Base-by-base conservation (phyloP, 1,140 invertebrate genomes). In the Calliopsis andreniformis region DNA sequence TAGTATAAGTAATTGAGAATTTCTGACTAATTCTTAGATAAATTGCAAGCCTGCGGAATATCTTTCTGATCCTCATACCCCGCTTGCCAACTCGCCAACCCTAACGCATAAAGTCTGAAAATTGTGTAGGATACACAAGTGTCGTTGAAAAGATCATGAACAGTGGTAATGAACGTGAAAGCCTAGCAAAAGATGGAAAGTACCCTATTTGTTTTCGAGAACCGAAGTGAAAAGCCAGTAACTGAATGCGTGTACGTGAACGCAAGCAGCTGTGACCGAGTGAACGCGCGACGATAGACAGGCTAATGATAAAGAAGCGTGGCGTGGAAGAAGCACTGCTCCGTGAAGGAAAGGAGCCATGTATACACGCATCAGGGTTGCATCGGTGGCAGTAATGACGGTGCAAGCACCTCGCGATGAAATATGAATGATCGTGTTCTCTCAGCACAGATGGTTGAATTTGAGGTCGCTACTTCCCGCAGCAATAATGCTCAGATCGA, bases 401-500 rank as follows among this genome's bases (percentile, higher is more conserved):
- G 76, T 82, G 78, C 80, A 83, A 79, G 70, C 82, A 83, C 76
- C 82, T 80, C 81, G 78, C 81, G 78, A 83, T 84, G 82, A 84
- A 84, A 84, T 84, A 84, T 84, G 82, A 84, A 84, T 68, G 82
- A 70, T 66, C 53, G 63, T 73, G 81, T 79, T 83, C 82, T 84
- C 82, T 76, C 81, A 72, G 81, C 82, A 80, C 82, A 83, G 82
- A 84, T 84, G 82, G 82, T 70, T 84, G 82, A 83, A 84, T 84
- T 84, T 84, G 81, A 84, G 82, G 82, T 84, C 82, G 82, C 82
- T 78, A 68, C 82, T 83, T 84, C 81, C 78, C 83, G 69, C 73
- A 80, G 81, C 82, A 83, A 83, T 84, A 84, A 84, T 84, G 78
- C 78, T 84, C 69, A 75, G 82, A 84, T 84, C 82, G 82, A 84